phyloP scores from a whole-genome alignment of 2,797 vertebrate genomes.

The Melanotaenia parkinsoni region DNA sequence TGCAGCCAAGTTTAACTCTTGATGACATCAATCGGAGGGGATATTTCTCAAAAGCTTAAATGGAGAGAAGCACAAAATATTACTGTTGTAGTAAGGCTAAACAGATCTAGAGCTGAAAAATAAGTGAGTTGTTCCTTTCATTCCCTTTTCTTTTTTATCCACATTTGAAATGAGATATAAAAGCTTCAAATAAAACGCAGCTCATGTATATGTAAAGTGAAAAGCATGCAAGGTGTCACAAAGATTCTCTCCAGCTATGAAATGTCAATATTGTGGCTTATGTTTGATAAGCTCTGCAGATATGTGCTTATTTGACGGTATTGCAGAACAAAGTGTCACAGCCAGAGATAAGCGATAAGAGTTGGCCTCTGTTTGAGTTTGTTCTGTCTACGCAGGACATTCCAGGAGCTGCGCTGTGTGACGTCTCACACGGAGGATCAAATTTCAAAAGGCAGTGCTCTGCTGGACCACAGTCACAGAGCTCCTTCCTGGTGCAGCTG shows the following conservation, averaged over 20 bases:
- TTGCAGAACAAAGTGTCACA: conserved; percentile 63
- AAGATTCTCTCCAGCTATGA: conserved; percentile 3
- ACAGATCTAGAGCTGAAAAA: background rate
- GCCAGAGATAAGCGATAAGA: conserved; percentile 68
- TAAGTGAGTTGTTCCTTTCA: background rate
- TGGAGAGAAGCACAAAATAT: background rate
- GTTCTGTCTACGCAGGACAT: conserved; percentile 67
- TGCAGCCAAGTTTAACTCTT: background rate
- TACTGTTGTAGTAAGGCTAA: background rate
- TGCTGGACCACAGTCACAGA: conserved; percentile 53
- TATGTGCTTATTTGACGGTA: conserved; percentile 38
- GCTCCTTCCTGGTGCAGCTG: conserved; percentile 53
- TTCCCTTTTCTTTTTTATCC: background rate
- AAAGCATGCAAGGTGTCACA: background rate
- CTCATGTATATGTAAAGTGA: background rate
- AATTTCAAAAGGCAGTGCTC: conserved; percentile 66
- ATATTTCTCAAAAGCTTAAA: conserved; percentile 7
- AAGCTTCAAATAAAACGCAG: background rate
- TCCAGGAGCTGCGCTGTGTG: conserved; percentile 72
- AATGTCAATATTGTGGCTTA: conserved; percentile 36
- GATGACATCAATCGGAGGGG: background rate
- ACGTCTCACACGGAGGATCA: conserved; percentile 67
- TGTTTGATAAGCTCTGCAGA: conserved; percentile 26
- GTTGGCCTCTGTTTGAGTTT: conserved; percentile 54
- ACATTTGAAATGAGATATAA: background rate